A percentile compares a stretch with the other conserved stretches of the same genome.
These are phyloP conservation scores for Harpalus rufipes DNA, from an alignment of 2,888 invertebrate genomes.

Conservation along the genomic window DNA sequence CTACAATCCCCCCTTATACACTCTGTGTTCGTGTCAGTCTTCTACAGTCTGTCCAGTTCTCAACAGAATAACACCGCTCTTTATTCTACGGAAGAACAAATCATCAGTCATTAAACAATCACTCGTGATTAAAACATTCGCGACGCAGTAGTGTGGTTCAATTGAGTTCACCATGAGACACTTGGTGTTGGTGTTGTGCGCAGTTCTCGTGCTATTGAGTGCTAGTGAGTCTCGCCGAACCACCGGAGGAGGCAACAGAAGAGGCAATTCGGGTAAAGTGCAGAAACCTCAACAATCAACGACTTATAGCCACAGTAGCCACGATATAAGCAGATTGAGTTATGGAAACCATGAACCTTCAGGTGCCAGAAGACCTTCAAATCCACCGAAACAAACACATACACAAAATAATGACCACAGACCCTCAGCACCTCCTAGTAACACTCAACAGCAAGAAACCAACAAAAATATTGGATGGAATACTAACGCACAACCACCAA, in stretches of 20 bases:
- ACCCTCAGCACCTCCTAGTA: constrained; percentile 66
- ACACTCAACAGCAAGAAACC: constrained; percentile 24
- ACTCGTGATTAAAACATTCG: neutral
- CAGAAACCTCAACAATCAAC: constrained; percentile 33
- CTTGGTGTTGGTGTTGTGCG: constrained; percentile 9
- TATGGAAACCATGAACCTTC: constrained; percentile 66
- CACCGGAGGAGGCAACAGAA: constrained; percentile 18
- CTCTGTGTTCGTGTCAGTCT: constrained; percentile 4
- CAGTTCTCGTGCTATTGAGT: constrained; percentile 39
- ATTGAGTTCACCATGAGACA: constrained; percentile 19
- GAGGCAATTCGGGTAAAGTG: neutral
- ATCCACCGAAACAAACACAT: constrained; percentile 45
- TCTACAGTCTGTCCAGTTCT: neutral
- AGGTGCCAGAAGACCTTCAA: constrained; percentile 51
- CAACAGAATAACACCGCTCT: neutral
- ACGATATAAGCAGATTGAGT: constrained; percentile 37
- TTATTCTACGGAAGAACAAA: no score
- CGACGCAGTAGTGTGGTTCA: neutral
- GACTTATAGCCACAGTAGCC: constrained; percentile 2
- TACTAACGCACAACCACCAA: constrained; percentile 37
- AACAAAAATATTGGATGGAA: constrained; percentile 69
- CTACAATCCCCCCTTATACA: neutral
- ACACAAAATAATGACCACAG: constrained; percentile 53
- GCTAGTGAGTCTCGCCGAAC: constrained; percentile 30
- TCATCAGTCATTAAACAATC: neutral